A percentile compares a stretch with the other conserved stretches of the same genome.
These are phyloP conservation scores for Leptodactylus fuscus DNA, from an alignment of 2,113 vertebrate genomes.

Conservation along the genomic window DNA sequence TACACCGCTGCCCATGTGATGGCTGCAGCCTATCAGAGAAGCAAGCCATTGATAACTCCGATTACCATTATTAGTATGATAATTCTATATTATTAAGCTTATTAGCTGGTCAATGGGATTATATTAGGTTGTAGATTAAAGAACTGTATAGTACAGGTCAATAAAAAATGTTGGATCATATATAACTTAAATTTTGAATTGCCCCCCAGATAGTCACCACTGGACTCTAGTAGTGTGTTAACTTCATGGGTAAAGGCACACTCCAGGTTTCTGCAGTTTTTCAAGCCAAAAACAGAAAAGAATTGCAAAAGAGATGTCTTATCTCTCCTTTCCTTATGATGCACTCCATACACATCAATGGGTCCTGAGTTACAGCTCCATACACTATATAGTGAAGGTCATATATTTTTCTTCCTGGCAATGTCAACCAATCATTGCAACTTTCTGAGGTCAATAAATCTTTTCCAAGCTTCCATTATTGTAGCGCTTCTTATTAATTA, in stretches of 20 bases:
- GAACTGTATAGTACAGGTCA: background rate
- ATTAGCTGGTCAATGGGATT: background rate
- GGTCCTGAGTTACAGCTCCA: background rate
- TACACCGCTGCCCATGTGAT: no score
- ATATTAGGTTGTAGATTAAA: background rate
- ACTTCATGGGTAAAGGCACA: no score
- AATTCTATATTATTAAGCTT: background rate
- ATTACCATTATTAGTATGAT: background rate
- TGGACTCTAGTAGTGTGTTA: no score
- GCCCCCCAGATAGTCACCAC: no score
- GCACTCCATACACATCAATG: no score
- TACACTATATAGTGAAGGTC: conserved; percentile 28
- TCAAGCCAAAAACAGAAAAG: no score
- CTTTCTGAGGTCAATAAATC: conserved; percentile 24
- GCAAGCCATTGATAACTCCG: no score
- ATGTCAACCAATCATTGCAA: conserved; percentile 15
- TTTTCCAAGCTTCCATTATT: conserved; percentile 8
- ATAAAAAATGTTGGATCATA: background rate
- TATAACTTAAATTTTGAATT: background rate
- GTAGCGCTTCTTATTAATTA: conserved; percentile 40
- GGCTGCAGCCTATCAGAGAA: no score
- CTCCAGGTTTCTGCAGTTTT: no score
- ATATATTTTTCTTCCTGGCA: background rate
- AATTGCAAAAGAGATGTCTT: no score
- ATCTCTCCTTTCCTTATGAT: no score